Percentiles rank a stretch among this genome's conserved stretches.
These are phyloP conservation scores for Melanostoma mellinum DNA, from an alignment of 2,888 invertebrate species.

Conservation along the genomic window DNA sequence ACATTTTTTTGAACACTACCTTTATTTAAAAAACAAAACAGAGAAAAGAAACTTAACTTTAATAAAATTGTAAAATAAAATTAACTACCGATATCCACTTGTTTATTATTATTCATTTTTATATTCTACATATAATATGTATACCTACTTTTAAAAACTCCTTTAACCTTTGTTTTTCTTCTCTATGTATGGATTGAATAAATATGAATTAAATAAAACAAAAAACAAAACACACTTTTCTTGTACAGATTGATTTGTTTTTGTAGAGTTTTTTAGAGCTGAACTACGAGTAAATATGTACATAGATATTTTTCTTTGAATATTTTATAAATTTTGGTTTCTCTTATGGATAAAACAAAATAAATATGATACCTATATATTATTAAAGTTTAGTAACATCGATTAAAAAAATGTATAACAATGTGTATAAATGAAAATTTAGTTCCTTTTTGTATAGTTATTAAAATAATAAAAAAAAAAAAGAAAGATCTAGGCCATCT, in stretches of 20 bases:
- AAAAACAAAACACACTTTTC: constrained; percentile 4
- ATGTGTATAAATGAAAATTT: constrained; percentile 50
- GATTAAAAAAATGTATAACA: constrained; percentile 18
- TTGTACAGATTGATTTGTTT: constrained; percentile 29
- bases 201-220: constrained; percentile 44
- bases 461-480: constrained; percentile 14
- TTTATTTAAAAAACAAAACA: constrained; percentile 15
- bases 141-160: constrained; percentile 30
- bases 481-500: constrained; percentile 48
- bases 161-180: constrained; percentile 16
- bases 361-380: constrained; percentile 3
- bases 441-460: constrained; percentile 67
- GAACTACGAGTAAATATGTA: too few relatives aligned
- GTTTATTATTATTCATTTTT: constrained; percentile 25
- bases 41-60: constrained; percentile 15
- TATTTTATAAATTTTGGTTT: constrained; percentile 21
- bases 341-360: constrained; percentile 34
- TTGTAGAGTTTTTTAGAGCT: not conserved
- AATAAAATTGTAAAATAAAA: constrained; percentile 47
- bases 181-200: constrained; percentile 45
- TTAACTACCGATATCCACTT: constrained; percentile 37
- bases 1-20: constrained; percentile 32
- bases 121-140: constrained; percentile 13
- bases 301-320: not conserved
- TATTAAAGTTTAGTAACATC: too few relatives aligned